phyloP scores from a whole-genome alignment of 1,140 invertebrate genomes.

The Hesperophylax magnus region DNA sequence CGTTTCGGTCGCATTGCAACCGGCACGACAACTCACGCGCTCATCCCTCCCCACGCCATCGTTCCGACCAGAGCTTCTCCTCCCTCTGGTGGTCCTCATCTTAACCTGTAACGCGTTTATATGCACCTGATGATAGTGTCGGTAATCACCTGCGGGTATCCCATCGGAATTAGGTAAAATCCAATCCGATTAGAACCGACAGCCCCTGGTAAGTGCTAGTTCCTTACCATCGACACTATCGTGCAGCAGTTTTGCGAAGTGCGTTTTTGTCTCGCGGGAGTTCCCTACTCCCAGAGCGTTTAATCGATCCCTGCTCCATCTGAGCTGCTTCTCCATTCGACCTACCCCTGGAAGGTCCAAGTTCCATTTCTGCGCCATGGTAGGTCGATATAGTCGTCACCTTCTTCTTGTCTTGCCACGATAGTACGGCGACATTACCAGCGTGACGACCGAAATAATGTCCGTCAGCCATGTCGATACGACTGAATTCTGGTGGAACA shows the following conservation, averaged over 20 bases:
- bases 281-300: slow-evolving; percentile 25
- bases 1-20: slow-evolving; percentile 60
- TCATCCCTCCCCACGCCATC: not conserved
- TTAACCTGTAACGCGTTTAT: not conserved
- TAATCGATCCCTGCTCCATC: slow-evolving; percentile 53
- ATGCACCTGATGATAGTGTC: not conserved
- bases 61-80: not conserved
- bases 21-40: slow-evolving; percentile 58
- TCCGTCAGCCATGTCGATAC: no score
- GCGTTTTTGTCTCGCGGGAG: not conserved
- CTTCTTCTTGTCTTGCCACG: no score
- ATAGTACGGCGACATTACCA: no score
- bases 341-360: no score
- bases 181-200: slow-evolving; percentile 40
- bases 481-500: no score
- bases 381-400: no score
- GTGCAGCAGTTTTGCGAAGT: not conserved
- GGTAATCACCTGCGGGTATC: not conserved
- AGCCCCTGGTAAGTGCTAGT: slow-evolving; percentile 47
- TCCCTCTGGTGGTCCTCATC: slow-evolving; percentile 38
- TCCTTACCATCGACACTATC: slow-evolving; percentile 54
- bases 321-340: slow-evolving; percentile 47
- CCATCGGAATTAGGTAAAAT: not conserved
- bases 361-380: no score
- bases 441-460: no score